Percentiles rank a stretch among this genome's conserved stretches.
phyloP scores from a whole-genome alignment of 2,797 vertebrate genomes.

The Acrossocheilus wenchowensis region DNA sequence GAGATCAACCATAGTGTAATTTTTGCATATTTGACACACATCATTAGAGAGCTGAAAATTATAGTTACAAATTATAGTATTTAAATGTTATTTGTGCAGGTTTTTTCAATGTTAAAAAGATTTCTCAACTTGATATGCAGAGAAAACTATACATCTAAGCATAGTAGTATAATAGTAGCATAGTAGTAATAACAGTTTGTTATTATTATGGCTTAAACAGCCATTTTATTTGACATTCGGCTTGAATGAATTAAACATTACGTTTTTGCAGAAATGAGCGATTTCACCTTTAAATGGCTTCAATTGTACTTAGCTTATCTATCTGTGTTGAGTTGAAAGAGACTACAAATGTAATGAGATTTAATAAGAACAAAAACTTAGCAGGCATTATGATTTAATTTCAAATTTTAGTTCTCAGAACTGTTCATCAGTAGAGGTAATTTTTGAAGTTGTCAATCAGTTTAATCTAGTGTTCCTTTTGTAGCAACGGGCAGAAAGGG shows the following conservation, averaged over 20 bases:
- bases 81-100: background rate
- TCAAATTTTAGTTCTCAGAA: background rate
- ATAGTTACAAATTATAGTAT: background rate
- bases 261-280: background rate
- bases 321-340: background rate
- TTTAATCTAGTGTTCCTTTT: slow-evolving; percentile 20
- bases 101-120: background rate
- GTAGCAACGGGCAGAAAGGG: background rate
- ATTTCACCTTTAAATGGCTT: slow-evolving; percentile 2
- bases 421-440: background rate
- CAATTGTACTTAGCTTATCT: slow-evolving; percentile 14
- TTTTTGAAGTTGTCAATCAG: slow-evolving; percentile 12
- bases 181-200: background rate
- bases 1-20: too few relatives aligned
- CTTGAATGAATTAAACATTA: background rate
- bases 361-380: slow-evolving; percentile 30
- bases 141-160: background rate
- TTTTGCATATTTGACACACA: background rate
- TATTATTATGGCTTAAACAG: background rate
- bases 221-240: background rate
- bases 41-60: background rate
- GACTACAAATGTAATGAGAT: background rate
- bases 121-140: background rate
- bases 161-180: background rate
- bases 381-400: slow-evolving; percentile 16